phyloP scores from a whole-genome alignment of 2,888 invertebrate genomes.

The Limenitis arthemis region DNA sequence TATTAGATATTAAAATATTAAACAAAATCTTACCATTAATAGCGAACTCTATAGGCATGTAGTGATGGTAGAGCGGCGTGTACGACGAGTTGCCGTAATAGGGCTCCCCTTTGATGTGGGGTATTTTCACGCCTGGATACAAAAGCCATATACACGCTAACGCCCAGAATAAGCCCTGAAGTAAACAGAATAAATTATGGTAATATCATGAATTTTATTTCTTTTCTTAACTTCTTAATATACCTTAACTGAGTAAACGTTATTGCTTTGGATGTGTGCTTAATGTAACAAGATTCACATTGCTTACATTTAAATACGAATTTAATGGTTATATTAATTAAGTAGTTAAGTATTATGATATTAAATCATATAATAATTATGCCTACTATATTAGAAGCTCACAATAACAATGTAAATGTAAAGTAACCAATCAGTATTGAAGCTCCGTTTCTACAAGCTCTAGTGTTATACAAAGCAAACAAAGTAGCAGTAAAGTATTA shows the following conservation, averaged over 20 bases:
- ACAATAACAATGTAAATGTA: no score
- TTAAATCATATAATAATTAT: no score
- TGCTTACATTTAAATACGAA: no score
- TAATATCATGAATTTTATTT: constrained; percentile 4
- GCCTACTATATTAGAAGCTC: no score
- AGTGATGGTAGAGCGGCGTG: constrained; percentile 78
- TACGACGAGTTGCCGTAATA: constrained; percentile 76
- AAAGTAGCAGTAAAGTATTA: no score
- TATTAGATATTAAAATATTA: no score
- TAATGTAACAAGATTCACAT: no score
- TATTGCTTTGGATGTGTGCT: not conserved
- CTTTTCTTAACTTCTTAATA: not conserved
- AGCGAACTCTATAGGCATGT: constrained; percentile 83
- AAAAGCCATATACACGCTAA: constrained; percentile 80
- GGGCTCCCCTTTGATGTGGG: constrained; percentile 78
- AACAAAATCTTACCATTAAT: constrained; percentile 70
- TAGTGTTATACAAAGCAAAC: no score
- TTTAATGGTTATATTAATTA: no score
- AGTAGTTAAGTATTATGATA: no score
- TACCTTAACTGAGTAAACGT: not conserved
- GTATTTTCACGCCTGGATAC: constrained; percentile 77
- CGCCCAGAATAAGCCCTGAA: constrained; percentile 81
- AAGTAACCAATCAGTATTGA: no score
- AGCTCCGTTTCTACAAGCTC: no score
- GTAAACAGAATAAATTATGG: constrained; percentile 3